Base-by-base conservation (phyloP, 2,797 vertebrate genomes). In the Lithobates pipiens region DNA sequence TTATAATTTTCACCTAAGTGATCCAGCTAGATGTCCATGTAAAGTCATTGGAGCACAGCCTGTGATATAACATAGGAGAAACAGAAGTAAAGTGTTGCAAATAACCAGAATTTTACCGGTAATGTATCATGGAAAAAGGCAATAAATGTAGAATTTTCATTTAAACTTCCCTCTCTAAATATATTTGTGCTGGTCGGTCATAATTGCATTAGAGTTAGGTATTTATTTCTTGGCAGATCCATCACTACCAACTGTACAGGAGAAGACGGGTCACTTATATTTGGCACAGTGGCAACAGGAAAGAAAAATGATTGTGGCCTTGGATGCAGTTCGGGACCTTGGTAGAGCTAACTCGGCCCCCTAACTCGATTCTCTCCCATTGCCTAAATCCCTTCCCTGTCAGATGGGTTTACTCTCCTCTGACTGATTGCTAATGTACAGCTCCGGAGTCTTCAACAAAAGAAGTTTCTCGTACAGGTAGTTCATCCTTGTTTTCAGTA, bases 331-430 rank as follows among this genome's bases (percentile, higher is more conserved):
- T 29, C 67, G 69, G 67, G 77, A 54, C 34, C 68, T 80, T 57
- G 68, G 68, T 80, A 61, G 68, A 71, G 78, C 44, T 80, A 61
- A 71, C 46, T 71, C 36, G 23, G 18, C 32, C 21, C 68, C 71
- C 78, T 80, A 80, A 80, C 78, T 72, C 70, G 46, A 80, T 80
- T 80, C 27, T 39, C 68, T 80, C 46, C 44, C n/a, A 42, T 71
- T 71, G 78, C 78, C 78, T 80, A 72, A 80, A 80, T 80, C 78
- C 78, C 78, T 80, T 80, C 67, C 78, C 78, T 80, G 78, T 72
- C 78, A 80, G 78, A 80, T 34, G 68, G 78, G 42, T 80, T 80
- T 80, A 80, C 44, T 32, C 77, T 70, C 44, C 68, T 13, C 44
- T 80, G 78, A 80, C 78, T 71, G 68, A 80, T 80, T 71, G 27